Evolutionary conservation across 2,797 vertebrate species (phyloP).

Genomic region (Yasuhikotakia modesta): DNA sequence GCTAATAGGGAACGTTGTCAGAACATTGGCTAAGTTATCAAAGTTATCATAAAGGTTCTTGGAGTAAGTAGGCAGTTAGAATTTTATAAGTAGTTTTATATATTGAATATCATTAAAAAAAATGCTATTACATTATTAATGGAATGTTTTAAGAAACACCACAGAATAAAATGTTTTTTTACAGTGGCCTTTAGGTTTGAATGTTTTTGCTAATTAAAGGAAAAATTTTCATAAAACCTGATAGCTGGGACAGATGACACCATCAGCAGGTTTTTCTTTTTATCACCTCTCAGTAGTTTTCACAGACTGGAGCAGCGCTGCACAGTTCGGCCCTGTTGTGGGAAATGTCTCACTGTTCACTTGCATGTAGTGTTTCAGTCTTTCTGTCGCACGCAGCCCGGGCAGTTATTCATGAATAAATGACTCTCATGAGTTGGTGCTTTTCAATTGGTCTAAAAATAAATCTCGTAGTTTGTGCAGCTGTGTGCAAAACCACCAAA

Average conservation of each 20-base stretch:
- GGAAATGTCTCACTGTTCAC: slow-evolving; percentile 38
- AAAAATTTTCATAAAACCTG: too few relatives aligned
- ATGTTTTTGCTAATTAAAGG: too few relatives aligned
- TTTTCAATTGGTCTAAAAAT: neutral
- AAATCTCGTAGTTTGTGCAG: neutral
- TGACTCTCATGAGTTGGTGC: neutral
- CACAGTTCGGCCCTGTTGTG: slow-evolving; percentile 41
- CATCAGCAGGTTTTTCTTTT: slow-evolving; percentile 45
- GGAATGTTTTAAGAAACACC: too few relatives aligned
- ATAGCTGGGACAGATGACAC: slow-evolving; percentile 18
- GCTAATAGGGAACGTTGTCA: too few relatives aligned
- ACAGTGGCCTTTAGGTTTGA: too few relatives aligned
- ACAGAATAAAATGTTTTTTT: too few relatives aligned
- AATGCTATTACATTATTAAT: too few relatives aligned
- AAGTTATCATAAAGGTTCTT: too few relatives aligned
- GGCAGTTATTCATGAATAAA: neutral
- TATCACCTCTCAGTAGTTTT: slow-evolving; percentile 41
- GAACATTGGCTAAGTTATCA: too few relatives aligned
- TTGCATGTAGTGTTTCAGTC: slow-evolving; percentile 3
- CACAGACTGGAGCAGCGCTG: slow-evolving; percentile 33
- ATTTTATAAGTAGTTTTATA: too few relatives aligned
- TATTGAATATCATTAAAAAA: too few relatives aligned
- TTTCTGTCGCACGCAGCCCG: neutral
- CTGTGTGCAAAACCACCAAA: neutral
- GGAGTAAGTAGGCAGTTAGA: too few relatives aligned